These are phyloP conservation scores for Bovichtus variegatus DNA, from an alignment of 2,797 vertebrate genomes.

Conservation along the genomic window DNA sequence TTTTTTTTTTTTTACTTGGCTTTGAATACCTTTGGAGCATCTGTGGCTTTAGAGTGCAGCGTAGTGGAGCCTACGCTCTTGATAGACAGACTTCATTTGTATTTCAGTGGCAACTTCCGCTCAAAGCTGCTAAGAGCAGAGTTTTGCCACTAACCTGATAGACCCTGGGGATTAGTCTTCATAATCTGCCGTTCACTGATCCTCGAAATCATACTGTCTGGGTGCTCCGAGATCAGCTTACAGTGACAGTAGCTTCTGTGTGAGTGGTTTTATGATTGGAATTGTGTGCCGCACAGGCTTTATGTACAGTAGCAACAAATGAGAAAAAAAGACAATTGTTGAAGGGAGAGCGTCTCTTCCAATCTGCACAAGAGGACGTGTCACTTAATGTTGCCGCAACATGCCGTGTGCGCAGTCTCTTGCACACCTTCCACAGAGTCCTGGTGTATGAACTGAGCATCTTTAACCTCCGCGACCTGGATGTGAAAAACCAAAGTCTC, in stretches of 20 bases:
- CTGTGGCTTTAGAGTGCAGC: constrained; percentile 53
- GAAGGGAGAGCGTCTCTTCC: constrained; percentile 31
- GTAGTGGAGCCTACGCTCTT: constrained; percentile 46
- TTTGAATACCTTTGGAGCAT: constrained; percentile 64
- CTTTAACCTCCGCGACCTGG: constrained; percentile 4
- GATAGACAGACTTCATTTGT: constrained; percentile 74
- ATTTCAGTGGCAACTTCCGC: constrained; percentile 69
- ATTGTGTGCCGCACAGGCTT: constrained; percentile 51
- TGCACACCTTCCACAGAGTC: constrained; percentile 13
- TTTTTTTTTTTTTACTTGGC: constrained; percentile 35
- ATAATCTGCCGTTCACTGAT: constrained; percentile 83
- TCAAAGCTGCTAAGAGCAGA: constrained; percentile 77
- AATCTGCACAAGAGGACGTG: constrained; percentile 36
- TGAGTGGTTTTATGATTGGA: constrained; percentile 69
- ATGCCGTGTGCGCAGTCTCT: not conserved
- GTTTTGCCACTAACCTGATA: constrained; percentile 78
- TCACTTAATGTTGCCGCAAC: constrained; percentile 27
- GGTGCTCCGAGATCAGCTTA: constrained; percentile 81
- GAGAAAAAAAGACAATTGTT: constrained; percentile 70
- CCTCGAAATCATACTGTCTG: constrained; percentile 84
- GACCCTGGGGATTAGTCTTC: constrained; percentile 75
- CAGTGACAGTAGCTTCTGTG: constrained; percentile 73
- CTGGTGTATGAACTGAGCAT: constrained; percentile 30
- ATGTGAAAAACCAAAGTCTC: not conserved
- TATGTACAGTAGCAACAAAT: constrained; percentile 48